Conservation (phyloP, 2,113 vertebrate species). For the Gallinago jamesoni region DNA sequence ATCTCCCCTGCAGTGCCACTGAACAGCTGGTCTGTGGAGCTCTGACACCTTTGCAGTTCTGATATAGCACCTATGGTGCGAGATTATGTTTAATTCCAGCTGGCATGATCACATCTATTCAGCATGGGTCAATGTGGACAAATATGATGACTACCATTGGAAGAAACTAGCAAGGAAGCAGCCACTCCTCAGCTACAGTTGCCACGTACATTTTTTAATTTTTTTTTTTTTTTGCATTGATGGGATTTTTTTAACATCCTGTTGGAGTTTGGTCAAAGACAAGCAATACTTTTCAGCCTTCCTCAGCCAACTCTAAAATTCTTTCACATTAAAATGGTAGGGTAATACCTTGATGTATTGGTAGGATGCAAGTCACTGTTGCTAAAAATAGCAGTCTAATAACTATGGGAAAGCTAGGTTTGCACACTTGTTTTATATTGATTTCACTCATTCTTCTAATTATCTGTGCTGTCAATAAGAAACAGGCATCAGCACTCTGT, state of each 20-base stretch:
- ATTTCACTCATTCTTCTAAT: not conserved
- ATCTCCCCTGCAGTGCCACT: not conserved
- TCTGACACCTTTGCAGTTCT: not conserved
- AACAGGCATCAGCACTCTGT: not conserved
- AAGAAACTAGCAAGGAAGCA: not conserved
- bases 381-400: not conserved
- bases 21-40: not conserved
- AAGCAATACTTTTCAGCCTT: not conserved
- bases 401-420: not conserved
- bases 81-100: not conserved
- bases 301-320: not conserved
- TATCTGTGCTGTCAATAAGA: not conserved
- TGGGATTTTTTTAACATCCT: not conserved
- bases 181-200: not conserved
- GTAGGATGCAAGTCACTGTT: not conserved
- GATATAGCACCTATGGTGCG: not conserved
- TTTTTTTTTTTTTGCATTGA: not conserved
- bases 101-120: not conserved
- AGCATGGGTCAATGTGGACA: not conserved
- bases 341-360: not conserved
- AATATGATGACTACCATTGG: not conserved
- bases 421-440: not conserved
- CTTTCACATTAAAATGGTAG: not conserved
- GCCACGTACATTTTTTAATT: not conserved
- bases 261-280: not conserved